These are phyloP conservation scores for Gallinago solitaria DNA, from an alignment of 2,797 vertebrate species.

Conservation along the genomic window DNA sequence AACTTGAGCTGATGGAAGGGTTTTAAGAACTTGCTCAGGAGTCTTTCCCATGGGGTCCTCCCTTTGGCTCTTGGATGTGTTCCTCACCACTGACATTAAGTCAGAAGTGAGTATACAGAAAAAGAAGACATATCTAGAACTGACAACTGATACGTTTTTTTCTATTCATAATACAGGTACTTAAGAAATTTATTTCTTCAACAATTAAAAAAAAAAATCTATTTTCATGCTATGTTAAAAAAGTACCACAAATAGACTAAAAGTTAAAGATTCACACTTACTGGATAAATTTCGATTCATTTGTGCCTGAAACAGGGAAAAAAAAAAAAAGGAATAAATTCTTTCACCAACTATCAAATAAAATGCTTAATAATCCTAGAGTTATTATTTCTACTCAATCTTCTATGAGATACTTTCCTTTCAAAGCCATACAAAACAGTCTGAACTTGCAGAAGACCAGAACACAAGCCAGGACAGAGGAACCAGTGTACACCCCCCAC, in stretches of 20 bases:
- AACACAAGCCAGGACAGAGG: neutral
- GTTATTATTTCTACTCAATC: neutral
- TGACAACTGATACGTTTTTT: neutral
- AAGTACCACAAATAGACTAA: neutral
- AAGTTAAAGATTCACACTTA: conserved; percentile 82
- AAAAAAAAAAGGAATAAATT: conserved; percentile 20
- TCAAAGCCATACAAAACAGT: neutral
- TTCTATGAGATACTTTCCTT: neutral
- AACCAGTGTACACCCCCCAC: neutral
- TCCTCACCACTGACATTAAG: neutral
- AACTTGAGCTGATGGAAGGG: neutral
- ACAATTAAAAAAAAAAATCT: neutral
- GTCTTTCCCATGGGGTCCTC: neutral
- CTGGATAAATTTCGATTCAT: conserved; percentile 93
- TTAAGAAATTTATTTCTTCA: neutral
- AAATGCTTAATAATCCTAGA: neutral
- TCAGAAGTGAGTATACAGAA: neutral
- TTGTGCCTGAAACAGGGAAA: conserved; percentile 83
- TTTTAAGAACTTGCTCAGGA: neutral
- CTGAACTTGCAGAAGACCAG: neutral
- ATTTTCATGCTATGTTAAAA: neutral
- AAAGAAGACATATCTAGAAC: neutral
- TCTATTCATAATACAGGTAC: neutral
- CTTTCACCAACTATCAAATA: neutral
- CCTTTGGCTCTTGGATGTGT: neutral